Conservation (phyloP, 64 coral and sea anemone genomes). For the Dendronephthya gigantea region DNA sequence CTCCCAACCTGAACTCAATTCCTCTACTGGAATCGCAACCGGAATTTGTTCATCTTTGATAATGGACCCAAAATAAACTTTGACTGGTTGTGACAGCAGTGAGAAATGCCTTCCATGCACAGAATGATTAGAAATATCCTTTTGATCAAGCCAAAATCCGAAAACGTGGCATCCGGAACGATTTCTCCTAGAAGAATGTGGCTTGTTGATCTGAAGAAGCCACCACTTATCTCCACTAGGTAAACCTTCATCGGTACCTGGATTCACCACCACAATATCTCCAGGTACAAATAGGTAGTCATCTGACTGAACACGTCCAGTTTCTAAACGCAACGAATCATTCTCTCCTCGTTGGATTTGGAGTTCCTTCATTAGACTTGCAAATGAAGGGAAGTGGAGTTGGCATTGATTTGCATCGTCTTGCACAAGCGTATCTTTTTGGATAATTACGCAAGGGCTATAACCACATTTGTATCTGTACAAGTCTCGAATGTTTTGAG, state of each 20-base stretch:
- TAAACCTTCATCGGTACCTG: not conserved
- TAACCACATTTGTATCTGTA: constrained; percentile 29
- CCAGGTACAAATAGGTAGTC: not conserved
- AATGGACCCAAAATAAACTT: not conserved
- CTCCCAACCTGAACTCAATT: not conserved
- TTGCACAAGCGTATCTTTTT: constrained; percentile 15
- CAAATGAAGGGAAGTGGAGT: not conserved
- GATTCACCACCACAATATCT: constrained; percentile 24
- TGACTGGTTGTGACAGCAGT: not conserved
- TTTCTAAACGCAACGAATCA: not conserved
- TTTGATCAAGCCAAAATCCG: constrained; percentile 24
- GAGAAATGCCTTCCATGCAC: not conserved
- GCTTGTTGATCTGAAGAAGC: constrained; percentile 39
- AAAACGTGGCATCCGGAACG: constrained; percentile 9
- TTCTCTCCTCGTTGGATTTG: not conserved
- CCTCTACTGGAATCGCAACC: not conserved
- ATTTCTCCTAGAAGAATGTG: not conserved
- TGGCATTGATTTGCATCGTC: not conserved
- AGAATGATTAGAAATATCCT: not conserved
- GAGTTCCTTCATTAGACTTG: not conserved
- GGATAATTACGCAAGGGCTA: constrained; percentile 22
- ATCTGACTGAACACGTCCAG: not conserved
- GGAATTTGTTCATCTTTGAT: not conserved
- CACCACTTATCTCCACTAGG: constrained; percentile 37
- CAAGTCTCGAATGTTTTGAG: constrained; percentile 30